phyloP scores from a whole-genome alignment of 2,888 invertebrate genomes.

The Cheiracanthium punctorium region DNA sequence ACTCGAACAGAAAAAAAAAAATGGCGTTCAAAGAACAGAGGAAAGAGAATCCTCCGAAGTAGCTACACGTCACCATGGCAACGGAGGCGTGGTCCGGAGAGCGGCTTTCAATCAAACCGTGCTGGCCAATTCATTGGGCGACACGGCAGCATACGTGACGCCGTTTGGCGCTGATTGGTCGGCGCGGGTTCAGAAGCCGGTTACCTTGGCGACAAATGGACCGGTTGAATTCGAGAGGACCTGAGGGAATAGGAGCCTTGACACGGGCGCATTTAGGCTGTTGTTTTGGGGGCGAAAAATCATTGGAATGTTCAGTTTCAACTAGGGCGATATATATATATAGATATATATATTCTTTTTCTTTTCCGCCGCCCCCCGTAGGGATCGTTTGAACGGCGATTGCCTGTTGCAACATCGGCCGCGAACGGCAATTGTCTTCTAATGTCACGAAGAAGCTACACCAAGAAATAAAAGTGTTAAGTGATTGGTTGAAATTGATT shows the following conservation, averaged over 20 bases:
- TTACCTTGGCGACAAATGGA: slow-evolving; percentile 36
- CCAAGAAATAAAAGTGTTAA: slow-evolving; percentile 2
- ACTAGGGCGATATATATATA: slow-evolving; percentile 25
- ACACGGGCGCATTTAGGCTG: slow-evolving; percentile 48
- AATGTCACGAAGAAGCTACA: neutral
- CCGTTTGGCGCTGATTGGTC: slow-evolving; percentile 67
- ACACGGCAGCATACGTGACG: slow-evolving; percentile 67
- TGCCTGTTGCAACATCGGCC: slow-evolving; percentile 46
- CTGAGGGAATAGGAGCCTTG: slow-evolving; percentile 66
- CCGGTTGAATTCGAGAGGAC: slow-evolving; percentile 57
- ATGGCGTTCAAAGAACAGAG: neutral
- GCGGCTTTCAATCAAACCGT: slow-evolving; percentile 61
- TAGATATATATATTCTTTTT: neutral
- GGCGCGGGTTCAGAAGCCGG: slow-evolving; percentile 49
- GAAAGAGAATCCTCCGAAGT: slow-evolving; percentile 6
- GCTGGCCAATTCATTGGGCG: slow-evolving; percentile 68
- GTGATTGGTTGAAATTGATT: neutral
- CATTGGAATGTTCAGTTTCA: slow-evolving; percentile 63
- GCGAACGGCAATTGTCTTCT: slow-evolving; percentile 5
- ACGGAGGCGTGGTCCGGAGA: slow-evolving; percentile 49
- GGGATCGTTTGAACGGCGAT: neutral
- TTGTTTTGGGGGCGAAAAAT: slow-evolving; percentile 37
- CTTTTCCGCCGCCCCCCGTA: no score
- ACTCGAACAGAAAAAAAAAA: neutral
- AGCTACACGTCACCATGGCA: slow-evolving; percentile 39